These are phyloP conservation scores for Tetragonula carbonaria DNA, from an alignment of 2,888 invertebrate genomes.

Conservation along the genomic window DNA sequence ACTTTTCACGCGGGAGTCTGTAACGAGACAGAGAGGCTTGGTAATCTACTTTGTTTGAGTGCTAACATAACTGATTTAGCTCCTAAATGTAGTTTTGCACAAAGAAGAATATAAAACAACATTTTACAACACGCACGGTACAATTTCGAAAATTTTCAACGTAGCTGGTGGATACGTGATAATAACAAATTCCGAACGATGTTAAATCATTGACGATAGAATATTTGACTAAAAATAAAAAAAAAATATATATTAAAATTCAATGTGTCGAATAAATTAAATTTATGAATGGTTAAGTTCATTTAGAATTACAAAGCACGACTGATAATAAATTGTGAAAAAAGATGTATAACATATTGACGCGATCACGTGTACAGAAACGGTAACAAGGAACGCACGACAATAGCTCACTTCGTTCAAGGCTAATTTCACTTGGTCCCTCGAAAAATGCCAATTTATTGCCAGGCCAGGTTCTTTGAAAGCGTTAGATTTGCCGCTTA, in stretches of 20 bases:
- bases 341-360: background rate
- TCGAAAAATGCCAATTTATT: slow-evolving; percentile 23
- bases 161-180: background rate
- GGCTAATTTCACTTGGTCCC: slow-evolving; percentile 33
- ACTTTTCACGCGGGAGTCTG: background rate
- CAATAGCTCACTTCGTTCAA: background rate
- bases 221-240: background rate
- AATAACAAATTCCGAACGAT: background rate
- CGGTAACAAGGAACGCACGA: background rate
- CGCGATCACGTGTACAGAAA: no score
- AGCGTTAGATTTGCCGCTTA: slow-evolving; percentile 61
- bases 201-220: background rate
- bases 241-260: background rate
- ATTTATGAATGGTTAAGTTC: background rate
- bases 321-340: background rate
- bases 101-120: background rate
- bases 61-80: background rate
- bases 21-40: background rate
- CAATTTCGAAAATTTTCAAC: background rate
- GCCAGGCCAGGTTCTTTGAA: background rate
- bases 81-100: background rate
- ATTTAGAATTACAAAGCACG: background rate
- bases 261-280: background rate
- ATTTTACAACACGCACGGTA: background rate
- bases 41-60: background rate